These are phyloP conservation scores for Onychorhynchus coronatus DNA, from an alignment of 2,113 vertebrate genomes.

Conservation along the genomic window DNA sequence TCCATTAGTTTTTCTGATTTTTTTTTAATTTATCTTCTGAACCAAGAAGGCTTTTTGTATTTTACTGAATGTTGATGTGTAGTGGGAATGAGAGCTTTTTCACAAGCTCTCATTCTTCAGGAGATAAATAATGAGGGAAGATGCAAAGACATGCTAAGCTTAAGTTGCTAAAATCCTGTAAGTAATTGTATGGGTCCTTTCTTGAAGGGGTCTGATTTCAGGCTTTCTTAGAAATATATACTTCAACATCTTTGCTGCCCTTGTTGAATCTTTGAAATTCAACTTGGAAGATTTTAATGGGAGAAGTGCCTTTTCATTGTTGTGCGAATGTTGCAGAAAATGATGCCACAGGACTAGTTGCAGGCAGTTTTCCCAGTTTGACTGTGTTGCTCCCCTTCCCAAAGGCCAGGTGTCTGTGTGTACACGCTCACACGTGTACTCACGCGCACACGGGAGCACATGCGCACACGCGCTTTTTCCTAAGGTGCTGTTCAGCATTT, in stretches of 20 bases:
- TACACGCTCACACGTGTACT: background rate
- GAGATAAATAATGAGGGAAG: slow-evolving; percentile 6
- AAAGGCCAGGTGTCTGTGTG: background rate
- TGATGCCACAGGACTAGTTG: background rate
- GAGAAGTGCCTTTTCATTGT: background rate
- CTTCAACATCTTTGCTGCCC: background rate
- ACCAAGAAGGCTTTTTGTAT: slow-evolving; percentile 31
- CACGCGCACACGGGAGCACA: rapidly evolving
- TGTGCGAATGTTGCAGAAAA: background rate
- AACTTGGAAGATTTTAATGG: background rate
- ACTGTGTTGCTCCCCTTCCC: background rate
- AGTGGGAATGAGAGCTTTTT: background rate
- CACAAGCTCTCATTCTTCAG: background rate
- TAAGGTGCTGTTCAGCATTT: slow-evolving; percentile 39
- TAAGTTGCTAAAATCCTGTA: slow-evolving; percentile 48
- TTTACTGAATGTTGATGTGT: background rate
- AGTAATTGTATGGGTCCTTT: background rate
- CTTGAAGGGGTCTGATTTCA: background rate
- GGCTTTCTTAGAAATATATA: background rate
- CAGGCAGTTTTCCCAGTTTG: background rate
- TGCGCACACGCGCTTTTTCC: background rate
- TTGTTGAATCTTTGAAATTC: background rate
- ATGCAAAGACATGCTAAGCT: slow-evolving; percentile 50
- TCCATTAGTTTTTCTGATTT: slow-evolving; percentile 47
- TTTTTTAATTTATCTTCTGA: slow-evolving; percentile 38